A percentile compares a stretch with the other conserved stretches of the same genome.
phyloP scores from a whole-genome alignment of 2,797 vertebrate species.

The Poecile montanus region DNA sequence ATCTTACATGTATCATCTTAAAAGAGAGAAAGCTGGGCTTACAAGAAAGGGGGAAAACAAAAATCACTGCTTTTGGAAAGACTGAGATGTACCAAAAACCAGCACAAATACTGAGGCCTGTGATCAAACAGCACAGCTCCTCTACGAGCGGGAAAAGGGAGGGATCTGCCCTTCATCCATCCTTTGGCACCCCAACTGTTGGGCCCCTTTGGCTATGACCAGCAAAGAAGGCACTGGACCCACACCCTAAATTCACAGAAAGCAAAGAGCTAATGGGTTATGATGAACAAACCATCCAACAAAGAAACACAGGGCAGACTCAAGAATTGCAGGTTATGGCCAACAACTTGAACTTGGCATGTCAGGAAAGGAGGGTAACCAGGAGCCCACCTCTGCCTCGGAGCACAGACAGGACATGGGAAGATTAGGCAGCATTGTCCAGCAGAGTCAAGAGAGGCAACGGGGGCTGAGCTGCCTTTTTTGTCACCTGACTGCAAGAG shows the following conservation, averaged over 20 bases:
- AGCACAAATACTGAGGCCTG: accelerated
- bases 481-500: background rate
- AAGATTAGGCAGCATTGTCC: background rate
- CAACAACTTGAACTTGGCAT: background rate
- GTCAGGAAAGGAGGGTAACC: background rate
- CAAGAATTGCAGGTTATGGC: background rate
- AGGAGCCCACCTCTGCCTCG: background rate
- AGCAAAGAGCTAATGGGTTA: background rate
- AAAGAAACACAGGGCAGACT: background rate
- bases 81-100: background rate
- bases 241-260: background rate
- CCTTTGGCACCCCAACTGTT: background rate
- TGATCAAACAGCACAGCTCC: accelerated
- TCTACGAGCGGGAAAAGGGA: background rate
- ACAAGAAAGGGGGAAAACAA: background rate
- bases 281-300: background rate
- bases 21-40: background rate
- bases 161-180: background rate
- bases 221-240: background rate
- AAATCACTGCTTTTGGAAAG: background rate
- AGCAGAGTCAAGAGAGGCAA: background rate
- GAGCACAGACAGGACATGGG: accelerated
- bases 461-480: background rate
- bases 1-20: background rate
- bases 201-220: background rate